Base-by-base conservation (phyloP, 2,888 invertebrate species). In the Drosophila atripex region DNA sequence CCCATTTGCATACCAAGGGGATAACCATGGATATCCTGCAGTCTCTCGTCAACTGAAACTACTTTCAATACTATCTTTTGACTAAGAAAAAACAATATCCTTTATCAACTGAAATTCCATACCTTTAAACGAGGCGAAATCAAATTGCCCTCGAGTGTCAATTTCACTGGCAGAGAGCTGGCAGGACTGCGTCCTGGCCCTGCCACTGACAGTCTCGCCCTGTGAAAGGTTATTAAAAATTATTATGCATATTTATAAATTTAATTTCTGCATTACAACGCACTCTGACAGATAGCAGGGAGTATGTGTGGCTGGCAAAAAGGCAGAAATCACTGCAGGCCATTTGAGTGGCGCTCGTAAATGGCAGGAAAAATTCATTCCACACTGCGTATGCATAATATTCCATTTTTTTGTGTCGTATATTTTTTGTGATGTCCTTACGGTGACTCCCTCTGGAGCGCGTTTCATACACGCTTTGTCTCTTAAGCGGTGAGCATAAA, bases 221-320 rank as follows among this genome's bases (percentile, higher is more conserved):
- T 61, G 65, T 39, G 71, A 77, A 77, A 77, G 63, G 68, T 76
- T 80, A 65, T 84, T 74, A 70, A 76, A 71, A 72, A 41, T 65
- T 68, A 73, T 72, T 80, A 65, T 80, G 87, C 85, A 86, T 76
- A 80, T 86, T 78, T 80, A 74, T 78, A 68, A 76, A 78, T 69
- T 85, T 77, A 60, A 78, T 87, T 78, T 85, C 51, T 80, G 76
- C 78, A 77, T 80, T 77, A 73, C 76, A 66, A 46, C 71, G 51
- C 50, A 56, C 32, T 66, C 68, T 56, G 69, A 69, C 69, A 69
- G 71, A 59, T 51, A 47, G 58, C 51, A 59, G 16, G 32, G n/a
- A 57, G 38, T 45, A 38, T 56, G 23, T 39, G 41, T 39, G 14
- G 57, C 38, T 23, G 53, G 41, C 47, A 30, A 61, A 35, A 45